Evolutionary conservation across 2,113 vertebrate species (phyloP), one percentile per base, ranked within the genome.

Genomic region (Epinephelus lanceolatus): DNA sequence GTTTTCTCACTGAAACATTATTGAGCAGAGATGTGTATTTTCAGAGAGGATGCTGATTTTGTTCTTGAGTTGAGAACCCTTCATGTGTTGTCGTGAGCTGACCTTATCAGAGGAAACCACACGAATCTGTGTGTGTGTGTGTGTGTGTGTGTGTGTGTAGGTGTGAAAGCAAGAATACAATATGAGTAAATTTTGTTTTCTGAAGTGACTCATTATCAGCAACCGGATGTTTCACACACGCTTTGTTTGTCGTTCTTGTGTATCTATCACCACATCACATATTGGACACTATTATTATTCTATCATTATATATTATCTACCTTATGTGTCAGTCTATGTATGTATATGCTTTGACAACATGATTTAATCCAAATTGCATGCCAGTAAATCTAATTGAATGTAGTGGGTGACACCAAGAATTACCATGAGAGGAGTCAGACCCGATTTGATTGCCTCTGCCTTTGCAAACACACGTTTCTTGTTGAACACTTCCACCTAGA

Each of bases 401-500:
- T 2, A 13, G 2, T 8, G 4, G 23, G 17, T 33, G 71, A 52
- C 30, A 59, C 3, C 3, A 21, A 2, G 33, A 11, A 53, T 75
- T 27, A 25, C 53, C 49, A 0, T 33, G 9, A 56, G 52, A 71
- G 10, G 3, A 63, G 5, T 59, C 55, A 68, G 42, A 66, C 18
- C 6, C 4, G 18, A 49, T 67, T 62, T 77, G 52, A 55, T 65
- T 10, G 2, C n/a, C 33, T 27, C 17, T 0, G 5, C 27, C 3
- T 61, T 55, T 68, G 12, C 12, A 75, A 23, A 71, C 23, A 10
- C 0, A 5, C 0, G 21, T 85, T 78, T 85, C n/a, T 85, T 78
- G 87, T 70, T 33, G 13, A 80, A 92, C 69, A 85, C 77, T 79
- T 63, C 92, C 91, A 83, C 87, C 93, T 92, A 70, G 83, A 27